Base-by-base conservation (phyloP, 2,888 invertebrate species). In the Unio pictorum region DNA sequence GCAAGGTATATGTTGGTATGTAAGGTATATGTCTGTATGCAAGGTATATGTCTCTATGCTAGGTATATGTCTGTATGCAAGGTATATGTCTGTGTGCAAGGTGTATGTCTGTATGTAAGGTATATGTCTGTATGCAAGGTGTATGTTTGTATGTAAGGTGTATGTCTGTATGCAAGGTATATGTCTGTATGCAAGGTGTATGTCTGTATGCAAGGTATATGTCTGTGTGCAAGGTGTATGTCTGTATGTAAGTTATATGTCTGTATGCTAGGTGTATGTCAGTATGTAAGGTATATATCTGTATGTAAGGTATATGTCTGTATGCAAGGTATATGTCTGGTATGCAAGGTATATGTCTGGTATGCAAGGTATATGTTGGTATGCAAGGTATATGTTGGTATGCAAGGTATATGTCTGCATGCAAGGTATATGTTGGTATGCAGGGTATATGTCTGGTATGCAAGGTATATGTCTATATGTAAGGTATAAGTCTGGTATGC, bases 131-230 rank as follows among this genome's bases (percentile, higher is more conserved):
- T 74, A 75, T 59, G 67, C 69, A 55, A 71, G 74, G 82, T 81
- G 23, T 87, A 30, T 66, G 69, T 23, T 23, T 23, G 23, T 23
- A 23, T 23, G 23, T 23, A 23, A 23, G 23, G 23, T 23, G 0
- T 23, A 23, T 23, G 23, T 23, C 23, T 23, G 0, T 23, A 23
- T 23, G 23, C 23, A 23, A 23, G 23, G 23, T 23, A 0, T 23
- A 23, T 23, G 23, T 23, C 23, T 23, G 23, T 23, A 0, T 23
- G 23, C 23, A 23, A 23, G 23, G 23, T 23, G 0, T 23, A 23
- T 23, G 23, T 62, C 59, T 81, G 18, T 74, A 75, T 59, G 67
- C 69, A 55, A 72, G 74, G 82, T 81, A 23, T 87, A 30, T 66
- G 69, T 23, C 23, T 23, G 23, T 0, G 23, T 23, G 23, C 23